These are phyloP conservation scores for Caenorhabditis inopinata DNA, from an alignment of 1,140 invertebrate species.

Conservation along the genomic window DNA sequence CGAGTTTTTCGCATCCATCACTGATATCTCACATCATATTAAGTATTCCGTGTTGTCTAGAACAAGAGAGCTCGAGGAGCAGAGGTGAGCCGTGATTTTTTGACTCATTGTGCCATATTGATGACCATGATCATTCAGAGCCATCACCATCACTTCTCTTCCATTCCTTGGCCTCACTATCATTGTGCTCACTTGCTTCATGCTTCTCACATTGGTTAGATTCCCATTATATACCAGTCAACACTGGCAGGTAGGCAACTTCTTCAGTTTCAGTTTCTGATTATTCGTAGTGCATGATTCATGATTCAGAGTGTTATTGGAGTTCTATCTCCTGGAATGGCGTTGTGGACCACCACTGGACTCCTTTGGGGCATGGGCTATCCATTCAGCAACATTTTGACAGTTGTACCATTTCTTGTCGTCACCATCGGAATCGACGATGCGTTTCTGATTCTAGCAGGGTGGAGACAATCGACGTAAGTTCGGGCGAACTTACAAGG, in stretches of 20 bases:
- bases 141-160: conserved; percentile 55
- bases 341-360: conserved; percentile 57
- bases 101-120: too few relatives aligned
- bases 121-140: too few relatives aligned
- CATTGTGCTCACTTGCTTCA: conserved; percentile 55
- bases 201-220: conserved; percentile 57
- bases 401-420: conserved; percentile 61
- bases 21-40: conserved; percentile 47
- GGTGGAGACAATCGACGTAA: conserved; percentile 63
- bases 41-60: conserved; percentile 57
- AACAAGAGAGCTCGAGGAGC: conserved; percentile 60
- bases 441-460: conserved; percentile 61
- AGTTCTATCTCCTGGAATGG: conserved; percentile 61
- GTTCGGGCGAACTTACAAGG: not conserved
- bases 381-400: conserved; percentile 62
- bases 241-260: conserved; percentile 59
- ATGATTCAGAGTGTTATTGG: conserved; percentile 55
- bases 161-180: conserved; percentile 59
- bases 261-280: too few relatives aligned
- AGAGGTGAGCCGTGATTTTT: too few relatives aligned
- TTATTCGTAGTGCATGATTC: too few relatives aligned
- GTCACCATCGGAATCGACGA: conserved; percentile 64
- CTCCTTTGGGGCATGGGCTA: conserved; percentile 55
- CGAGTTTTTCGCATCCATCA: conserved; percentile 50
- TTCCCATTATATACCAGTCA: conserved; percentile 59